Evolutionary conservation across 2,888 invertebrate genomes (phyloP).

Genomic region (Epirrita christyi): DNA sequence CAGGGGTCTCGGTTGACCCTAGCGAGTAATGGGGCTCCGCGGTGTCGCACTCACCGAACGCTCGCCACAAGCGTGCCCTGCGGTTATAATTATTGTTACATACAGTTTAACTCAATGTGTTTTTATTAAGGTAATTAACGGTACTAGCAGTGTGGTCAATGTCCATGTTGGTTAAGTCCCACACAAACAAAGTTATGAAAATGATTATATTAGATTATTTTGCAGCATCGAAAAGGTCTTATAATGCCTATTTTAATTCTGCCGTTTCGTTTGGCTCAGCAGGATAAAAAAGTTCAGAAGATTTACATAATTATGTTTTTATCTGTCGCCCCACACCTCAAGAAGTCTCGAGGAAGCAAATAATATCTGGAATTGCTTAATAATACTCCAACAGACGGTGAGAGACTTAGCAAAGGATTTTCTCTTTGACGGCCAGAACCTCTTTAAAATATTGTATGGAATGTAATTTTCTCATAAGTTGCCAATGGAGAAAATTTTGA

Average conservation of each 20-base stretch:
- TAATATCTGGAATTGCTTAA: slow-evolving; percentile 28
- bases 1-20: too few relatives aligned
- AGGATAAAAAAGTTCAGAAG: slow-evolving; percentile 25
- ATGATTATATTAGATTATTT: slow-evolving; percentile 15
- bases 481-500: background rate
- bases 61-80: too few relatives aligned
- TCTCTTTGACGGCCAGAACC: slow-evolving; percentile 24
- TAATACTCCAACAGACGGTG: slow-evolving; percentile 29
- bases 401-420: slow-evolving; percentile 23
- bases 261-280: slow-evolving; percentile 4
- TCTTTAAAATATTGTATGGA: slow-evolving; percentile 8
- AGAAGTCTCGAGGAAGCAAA: slow-evolving; percentile 23
- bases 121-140: too few relatives aligned
- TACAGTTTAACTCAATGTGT: too few relatives aligned
- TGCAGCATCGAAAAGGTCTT: too few relatives aligned
- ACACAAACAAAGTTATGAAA: too few relatives aligned
- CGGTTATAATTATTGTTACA: too few relatives aligned
- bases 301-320: slow-evolving; percentile 41
- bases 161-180: too few relatives aligned
- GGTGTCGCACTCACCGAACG: too few relatives aligned
- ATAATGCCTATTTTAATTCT: background rate
- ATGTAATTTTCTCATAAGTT: background rate
- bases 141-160: too few relatives aligned
- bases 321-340: slow-evolving; percentile 30
- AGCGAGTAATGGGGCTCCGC: too few relatives aligned